Conservation (phyloP, 2,888 invertebrate species). For the Isotomurus palustris region DNA sequence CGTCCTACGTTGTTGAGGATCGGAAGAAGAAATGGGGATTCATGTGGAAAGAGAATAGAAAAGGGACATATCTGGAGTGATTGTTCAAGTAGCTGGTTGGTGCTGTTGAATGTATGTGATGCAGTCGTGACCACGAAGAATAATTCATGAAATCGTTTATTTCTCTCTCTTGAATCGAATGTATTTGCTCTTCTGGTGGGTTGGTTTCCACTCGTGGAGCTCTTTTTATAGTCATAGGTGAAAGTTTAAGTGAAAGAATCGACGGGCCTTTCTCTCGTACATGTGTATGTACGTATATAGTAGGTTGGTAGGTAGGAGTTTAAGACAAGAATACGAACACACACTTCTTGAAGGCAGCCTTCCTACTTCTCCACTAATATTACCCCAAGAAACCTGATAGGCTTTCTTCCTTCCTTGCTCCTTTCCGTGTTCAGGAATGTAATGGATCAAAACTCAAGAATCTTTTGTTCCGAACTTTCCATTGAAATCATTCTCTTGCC, state of each 20-base stretch:
- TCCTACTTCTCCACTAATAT: not conserved
- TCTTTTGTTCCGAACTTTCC: not conserved
- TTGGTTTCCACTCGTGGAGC: not conserved
- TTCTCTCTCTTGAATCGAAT: slow-evolving; percentile 5
- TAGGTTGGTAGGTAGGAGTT: too few relatives aligned
- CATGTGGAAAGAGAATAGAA: not conserved
- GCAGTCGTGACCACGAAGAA: slow-evolving; percentile 35
- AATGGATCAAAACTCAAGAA: not conserved
- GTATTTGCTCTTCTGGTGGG: not conserved
- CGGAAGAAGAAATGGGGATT: not conserved
- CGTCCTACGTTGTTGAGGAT: too few relatives aligned
- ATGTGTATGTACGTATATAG: too few relatives aligned
- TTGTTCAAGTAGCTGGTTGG: not conserved
- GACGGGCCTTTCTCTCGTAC: too few relatives aligned
- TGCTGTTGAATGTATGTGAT: slow-evolving; percentile 18
- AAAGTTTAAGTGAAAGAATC: too few relatives aligned
- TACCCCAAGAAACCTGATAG: not conserved
- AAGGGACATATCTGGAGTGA: not conserved
- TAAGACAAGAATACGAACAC: too few relatives aligned
- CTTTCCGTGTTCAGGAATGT: not conserved
- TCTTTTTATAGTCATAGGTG: not conserved
- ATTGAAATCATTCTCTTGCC: not conserved
- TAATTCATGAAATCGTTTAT: slow-evolving; percentile 31
- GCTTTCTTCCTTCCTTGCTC: not conserved
- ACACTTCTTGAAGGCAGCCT: too few relatives aligned